Evolutionary conservation across 2,888 invertebrate species (phyloP).

Genomic region (Sinohyriopsis cumingii): DNA sequence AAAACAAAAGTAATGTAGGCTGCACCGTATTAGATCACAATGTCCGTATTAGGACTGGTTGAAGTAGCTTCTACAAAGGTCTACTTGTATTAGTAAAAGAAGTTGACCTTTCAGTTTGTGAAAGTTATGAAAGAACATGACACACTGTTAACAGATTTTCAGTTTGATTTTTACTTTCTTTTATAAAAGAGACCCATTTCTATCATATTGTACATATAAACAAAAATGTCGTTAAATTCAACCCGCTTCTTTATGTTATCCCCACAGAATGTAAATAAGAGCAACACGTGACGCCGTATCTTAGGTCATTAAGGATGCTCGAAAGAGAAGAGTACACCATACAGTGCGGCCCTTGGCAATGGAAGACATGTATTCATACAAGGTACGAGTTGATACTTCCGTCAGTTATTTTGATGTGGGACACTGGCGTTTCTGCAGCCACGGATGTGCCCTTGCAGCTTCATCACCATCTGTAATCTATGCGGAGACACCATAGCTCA

Average conservation of each 20-base stretch:
- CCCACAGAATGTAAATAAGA: conserved; percentile 54
- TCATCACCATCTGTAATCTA: neutral
- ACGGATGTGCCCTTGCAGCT: neutral
- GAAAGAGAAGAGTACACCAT: conserved; percentile 49
- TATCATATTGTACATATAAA: neutral
- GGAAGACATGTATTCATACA: conserved; percentile 54
- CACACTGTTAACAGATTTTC: too few species aligned
- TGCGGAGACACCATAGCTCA: neutral
- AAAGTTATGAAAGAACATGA: too few species aligned
- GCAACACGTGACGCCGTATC: conserved; percentile 48
- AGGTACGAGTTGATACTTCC: conserved; percentile 35
- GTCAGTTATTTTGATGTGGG: too few species aligned
- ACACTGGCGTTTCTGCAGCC: too few species aligned
- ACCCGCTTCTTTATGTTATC: neutral
- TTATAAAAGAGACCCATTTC: too few species aligned
- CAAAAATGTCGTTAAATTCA: neutral
- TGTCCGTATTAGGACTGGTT: too few species aligned
- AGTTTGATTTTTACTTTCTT: too few species aligned
- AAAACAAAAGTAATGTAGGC: too few species aligned
- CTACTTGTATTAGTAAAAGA: neutral
- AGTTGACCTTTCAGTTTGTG: too few species aligned
- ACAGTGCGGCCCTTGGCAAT: conserved; percentile 54
- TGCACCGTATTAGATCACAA: too few species aligned
- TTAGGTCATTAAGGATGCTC: conserved; percentile 48
- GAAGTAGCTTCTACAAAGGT: neutral